phyloP scores from a whole-genome alignment of 2,113 vertebrate genomes.

The Pteruthius melanotis region DNA sequence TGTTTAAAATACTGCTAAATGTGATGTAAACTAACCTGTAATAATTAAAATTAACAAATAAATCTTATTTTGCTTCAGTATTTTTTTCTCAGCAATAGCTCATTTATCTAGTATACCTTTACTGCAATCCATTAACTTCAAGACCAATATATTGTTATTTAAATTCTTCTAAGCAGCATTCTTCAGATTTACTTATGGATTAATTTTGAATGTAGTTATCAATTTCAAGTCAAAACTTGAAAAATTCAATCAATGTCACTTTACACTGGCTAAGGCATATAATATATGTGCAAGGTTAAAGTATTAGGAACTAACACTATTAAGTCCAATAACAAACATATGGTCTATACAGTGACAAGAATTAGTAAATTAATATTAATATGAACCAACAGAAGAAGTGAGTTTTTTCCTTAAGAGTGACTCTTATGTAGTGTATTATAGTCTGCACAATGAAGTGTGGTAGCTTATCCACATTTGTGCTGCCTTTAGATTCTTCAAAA shows the following conservation, averaged over 20 bases:
- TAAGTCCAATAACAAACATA: not conserved
- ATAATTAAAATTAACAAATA: not conserved
- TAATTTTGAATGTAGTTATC: not conserved
- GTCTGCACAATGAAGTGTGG: not conserved
- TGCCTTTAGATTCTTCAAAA: not conserved
- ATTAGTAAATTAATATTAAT: not conserved
- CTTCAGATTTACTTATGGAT: not conserved
- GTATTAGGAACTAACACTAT: not conserved
- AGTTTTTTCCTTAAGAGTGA: not conserved
- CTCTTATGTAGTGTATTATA: fast-evolving
- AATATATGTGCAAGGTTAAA: not conserved
- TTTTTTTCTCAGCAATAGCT: not conserved
- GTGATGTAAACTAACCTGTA: not conserved
- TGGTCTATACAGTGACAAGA: not conserved
- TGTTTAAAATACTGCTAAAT: not conserved
- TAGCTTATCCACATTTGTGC: not conserved
- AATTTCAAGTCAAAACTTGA: not conserved
- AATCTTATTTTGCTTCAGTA: not conserved
- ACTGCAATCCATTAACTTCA: not conserved
- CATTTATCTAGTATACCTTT: not conserved
- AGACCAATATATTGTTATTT: not conserved
- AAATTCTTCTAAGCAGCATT: not conserved
- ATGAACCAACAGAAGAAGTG: not conserved
- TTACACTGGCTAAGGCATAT: not conserved
- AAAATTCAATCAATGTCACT: not conserved